phyloP scores from a whole-genome alignment of 2,888 invertebrate species.

The Drosophila barbarae region DNA sequence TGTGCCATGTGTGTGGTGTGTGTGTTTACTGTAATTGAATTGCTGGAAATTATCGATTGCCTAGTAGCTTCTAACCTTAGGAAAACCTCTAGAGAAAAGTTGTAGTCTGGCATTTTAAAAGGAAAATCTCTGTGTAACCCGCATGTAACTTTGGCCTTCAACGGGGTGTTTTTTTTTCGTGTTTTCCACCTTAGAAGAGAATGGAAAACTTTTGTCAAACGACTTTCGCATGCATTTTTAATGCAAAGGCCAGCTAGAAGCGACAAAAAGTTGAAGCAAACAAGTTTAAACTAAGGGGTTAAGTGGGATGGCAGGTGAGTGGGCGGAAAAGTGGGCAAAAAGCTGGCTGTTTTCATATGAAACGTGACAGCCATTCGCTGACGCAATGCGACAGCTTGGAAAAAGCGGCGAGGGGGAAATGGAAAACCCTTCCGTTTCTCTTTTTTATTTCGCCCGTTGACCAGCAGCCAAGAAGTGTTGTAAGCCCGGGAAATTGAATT shows the following conservation, averaged over 20 bases:
- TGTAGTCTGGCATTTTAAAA: conserved; percentile 25
- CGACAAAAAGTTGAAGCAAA: conserved; percentile 43
- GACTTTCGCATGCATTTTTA: conserved; percentile 65
- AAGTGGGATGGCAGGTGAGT: not conserved
- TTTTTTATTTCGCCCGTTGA: conserved; percentile 31
- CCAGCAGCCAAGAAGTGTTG: conserved; percentile 35
- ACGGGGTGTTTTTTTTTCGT: conserved; percentile 8
- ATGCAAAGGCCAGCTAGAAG: conserved; percentile 51
- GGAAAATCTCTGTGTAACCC: conserved; percentile 45
- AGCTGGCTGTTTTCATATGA: conserved; percentile 17
- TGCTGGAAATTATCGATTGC: conserved; percentile 56
- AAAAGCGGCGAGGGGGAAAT: conserved; percentile 1
- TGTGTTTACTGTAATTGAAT: conserved; percentile 62
- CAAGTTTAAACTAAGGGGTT: conserved; percentile 38
- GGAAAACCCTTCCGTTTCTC: conserved; percentile 18
- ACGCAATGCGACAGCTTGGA: conserved; percentile 62
- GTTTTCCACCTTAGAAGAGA: conserved; percentile 23
- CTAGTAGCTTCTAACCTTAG: conserved; percentile 16
- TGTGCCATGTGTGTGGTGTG: conserved; percentile 56
- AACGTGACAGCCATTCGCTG: conserved; percentile 45
- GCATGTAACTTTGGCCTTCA: conserved; percentile 61
- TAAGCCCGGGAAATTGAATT: conserved; percentile 63
- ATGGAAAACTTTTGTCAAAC: conserved; percentile 43
- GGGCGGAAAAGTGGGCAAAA: conserved; percentile 10
- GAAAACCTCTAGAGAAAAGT: not conserved